Evolutionary conservation across 2,113 vertebrate species (phyloP), one percentile per base, ranked within the genome.

Genomic region (Capreolus pygargus): DNA sequence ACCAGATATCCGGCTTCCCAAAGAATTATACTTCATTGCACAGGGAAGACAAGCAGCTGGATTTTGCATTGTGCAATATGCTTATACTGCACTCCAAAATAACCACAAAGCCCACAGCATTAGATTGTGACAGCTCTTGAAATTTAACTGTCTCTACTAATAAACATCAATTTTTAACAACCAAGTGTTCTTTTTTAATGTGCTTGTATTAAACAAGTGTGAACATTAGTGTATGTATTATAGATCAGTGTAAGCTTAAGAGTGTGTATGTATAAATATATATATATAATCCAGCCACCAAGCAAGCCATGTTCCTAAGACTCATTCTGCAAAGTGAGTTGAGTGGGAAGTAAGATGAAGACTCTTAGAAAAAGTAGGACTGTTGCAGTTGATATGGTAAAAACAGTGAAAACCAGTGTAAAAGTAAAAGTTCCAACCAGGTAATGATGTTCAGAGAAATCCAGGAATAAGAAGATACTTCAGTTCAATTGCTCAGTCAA

Each of bases 11-110:
- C 70, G 43, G 95, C 86, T 98, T 97, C 94, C 82, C 94, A 85
- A 85, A 89, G 86, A 96, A 96, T 95, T 97, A 86, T 52, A 93
- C 95, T 96, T 97, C 88, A 91, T 81, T 96, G 94, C 95, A 94
- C 96, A 97, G 96, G 93, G 96, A 98, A 97, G 97, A 96, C 96
- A 95, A 96, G 89, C 97, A 98, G 88, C 94, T 98, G 95, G 82
- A 36, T 85, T 97, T 96, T 95, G 78, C 78, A 94, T 96, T 96
- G 93, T 94, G 88, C 91, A 97, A 97, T 82, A 16, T 81, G 50
- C 83, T 96, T 95, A 39, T 25, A 54, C n/a, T 93, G 28, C 1
- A 87, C 93, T 98, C 92, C 91, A 97, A 98, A 97, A 93, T 76
- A 97, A 89, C 97, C 94, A 93, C 95, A 94, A 89, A 92, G 89